These are phyloP conservation scores for Bombus picipes DNA, from an alignment of 1,140 invertebrate species.

Conservation along the genomic window DNA sequence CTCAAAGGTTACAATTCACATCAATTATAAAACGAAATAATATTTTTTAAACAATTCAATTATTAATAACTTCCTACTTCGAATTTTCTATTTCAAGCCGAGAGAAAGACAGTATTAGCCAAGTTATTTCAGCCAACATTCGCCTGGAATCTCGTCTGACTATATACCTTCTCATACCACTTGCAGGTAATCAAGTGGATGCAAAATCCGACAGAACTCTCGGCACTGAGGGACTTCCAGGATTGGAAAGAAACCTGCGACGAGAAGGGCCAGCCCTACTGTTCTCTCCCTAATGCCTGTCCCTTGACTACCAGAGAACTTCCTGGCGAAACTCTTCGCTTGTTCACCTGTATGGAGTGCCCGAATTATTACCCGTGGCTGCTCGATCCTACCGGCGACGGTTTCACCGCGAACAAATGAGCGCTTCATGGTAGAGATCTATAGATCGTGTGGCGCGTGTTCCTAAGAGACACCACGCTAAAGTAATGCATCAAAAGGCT, in stretches of 20 bases:
- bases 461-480: not conserved
- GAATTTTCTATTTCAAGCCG: not conserved
- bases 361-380: constrained; percentile 98
- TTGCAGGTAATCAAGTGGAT: constrained; percentile 96
- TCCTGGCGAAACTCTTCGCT: constrained; percentile 94
- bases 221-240: constrained; percentile 93
- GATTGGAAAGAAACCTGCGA: constrained; percentile 98
- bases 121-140: not conserved
- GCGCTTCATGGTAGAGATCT: constrained; percentile 17
- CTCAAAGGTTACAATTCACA: too few relatives aligned
- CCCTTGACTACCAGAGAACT: constrained; percentile 94
- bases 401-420: constrained; percentile 91
- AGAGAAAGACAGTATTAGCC: too few relatives aligned
- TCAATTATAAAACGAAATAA: too few relatives aligned
- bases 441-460: constrained; percentile 18
- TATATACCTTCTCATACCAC: not conserved
- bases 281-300: constrained; percentile 95
- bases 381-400: constrained; percentile 96
- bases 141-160: not conserved
- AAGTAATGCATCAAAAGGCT: not conserved
- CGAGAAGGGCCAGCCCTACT: constrained; percentile 95
- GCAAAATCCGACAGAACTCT: constrained; percentile 96
- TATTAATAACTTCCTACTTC: not conserved
- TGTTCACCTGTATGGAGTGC: constrained; percentile 98
- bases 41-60: not conserved